Base-by-base conservation (phyloP, 2,888 invertebrate genomes). In the Cataglyphis rosenhaueri region DNA sequence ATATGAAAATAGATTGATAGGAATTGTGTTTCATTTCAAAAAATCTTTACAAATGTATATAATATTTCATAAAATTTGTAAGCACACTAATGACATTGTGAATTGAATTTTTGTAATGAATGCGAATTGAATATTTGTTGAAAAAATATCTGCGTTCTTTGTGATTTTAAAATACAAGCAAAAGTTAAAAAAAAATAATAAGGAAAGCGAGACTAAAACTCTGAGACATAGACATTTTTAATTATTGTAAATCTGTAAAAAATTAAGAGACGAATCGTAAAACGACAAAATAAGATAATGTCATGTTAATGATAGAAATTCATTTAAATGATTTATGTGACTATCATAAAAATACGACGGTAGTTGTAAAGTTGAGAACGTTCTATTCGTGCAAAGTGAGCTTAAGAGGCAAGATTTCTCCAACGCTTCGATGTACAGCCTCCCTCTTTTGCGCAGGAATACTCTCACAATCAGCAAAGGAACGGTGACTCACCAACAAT, bases 381-480 rank as follows among this genome's bases (percentile, higher is more conserved):
- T 86, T 81, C 79, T 68, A 84, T 41, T 68, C 75, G 25, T 57
- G n/a, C 85, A 79, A 83, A 83, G 25, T 76, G 71, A 81, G 79
- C 86, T 79, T 82, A 83, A 85, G 52, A 55, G 62, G 48, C 35
- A 21, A 61, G 82, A 76, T 85, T 83, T 86, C 85, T 84, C 83
- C 84, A 65, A 82, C 29, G 41, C 41, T 91, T 87, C 71, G 68
- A 64, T 48, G 10, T n/a, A 25, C 76, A 76, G 79, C 71, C 35
- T 85, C 64, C 82, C 35, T 35, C 35, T 0, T 35, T 6, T 59
- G 48, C 44, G 71, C 66, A 57, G 81, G 64, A 68, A 82, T 82
- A 85, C 81, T 81, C 59, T 71, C 12, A 44, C 44, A 12, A 44
- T 44, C 73, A 65, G 83, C 76, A 85, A 91, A 87, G 87, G 86